phyloP scores from a whole-genome alignment of 2,888 invertebrate species.

The Scaptomyza flava region DNA sequence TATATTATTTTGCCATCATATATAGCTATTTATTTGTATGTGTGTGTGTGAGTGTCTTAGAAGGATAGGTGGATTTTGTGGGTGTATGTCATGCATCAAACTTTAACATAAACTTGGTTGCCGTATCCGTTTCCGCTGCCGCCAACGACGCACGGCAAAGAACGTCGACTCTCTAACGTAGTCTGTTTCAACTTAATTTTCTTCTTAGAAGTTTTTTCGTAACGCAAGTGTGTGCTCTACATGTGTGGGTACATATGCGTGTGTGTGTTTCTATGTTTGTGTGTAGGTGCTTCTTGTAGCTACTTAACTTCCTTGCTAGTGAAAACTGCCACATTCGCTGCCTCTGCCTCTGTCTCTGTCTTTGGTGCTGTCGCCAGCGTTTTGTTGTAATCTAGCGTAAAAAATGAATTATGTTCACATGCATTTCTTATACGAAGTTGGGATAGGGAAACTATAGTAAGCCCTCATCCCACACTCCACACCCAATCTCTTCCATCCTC shows the following conservation, averaged over 20 bases:
- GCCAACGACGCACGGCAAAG: constrained; percentile 29
- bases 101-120: constrained; percentile 77
- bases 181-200: constrained; percentile 70
- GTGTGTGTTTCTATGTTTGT: constrained; percentile 2
- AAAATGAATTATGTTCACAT: constrained; percentile 77
- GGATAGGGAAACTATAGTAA: constrained; percentile 20
- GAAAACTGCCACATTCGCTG: constrained; percentile 6
- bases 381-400: constrained; percentile 76
- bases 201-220: constrained; percentile 55
- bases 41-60: constrained; percentile 8
- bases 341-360: constrained; percentile 20
- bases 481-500: not conserved
- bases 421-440: constrained; percentile 68
- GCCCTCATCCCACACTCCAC: not conserved
- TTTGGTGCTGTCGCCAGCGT: constrained; percentile 44
- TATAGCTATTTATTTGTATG: constrained; percentile 54
- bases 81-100: constrained; percentile 70
- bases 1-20: constrained; percentile 52
- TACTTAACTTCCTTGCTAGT: constrained; percentile 48
- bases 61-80: constrained; percentile 36
- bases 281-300: constrained; percentile 44
- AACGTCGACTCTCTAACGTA: constrained; percentile 37
- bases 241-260: constrained; percentile 15
- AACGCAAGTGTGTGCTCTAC: not conserved
- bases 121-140: constrained; percentile 73